Evolutionary conservation across 2,888 invertebrate species (phyloP), one percentile per base, ranked within the genome.

Genomic region (Theodoxus fluviatilis): DNA sequence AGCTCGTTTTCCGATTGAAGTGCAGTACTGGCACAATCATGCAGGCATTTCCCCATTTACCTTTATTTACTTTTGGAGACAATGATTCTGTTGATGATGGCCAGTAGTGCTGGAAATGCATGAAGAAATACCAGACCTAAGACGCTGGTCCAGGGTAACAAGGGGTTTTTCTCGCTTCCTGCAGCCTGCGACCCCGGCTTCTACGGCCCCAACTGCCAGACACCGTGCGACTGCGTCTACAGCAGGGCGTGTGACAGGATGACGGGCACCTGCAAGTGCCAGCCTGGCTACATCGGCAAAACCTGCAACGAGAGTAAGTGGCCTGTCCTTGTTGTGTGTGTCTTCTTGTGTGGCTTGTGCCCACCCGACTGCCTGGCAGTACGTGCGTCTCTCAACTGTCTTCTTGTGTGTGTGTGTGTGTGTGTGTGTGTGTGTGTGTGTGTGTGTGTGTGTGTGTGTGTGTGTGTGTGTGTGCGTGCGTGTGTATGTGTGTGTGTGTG

Each of bases 211-310:
- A 83, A 84, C 75, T 89, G 89, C 76, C 82, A 82, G 31, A 70
- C 80, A 31, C 73, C 75, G 1, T 89, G 89, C 70, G 74, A 77
- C 64, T 83, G 83, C 74, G 73, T 74, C 18, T 71, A 83, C 61
- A 76, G 78, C 59, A 72, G 73, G 28, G 71, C 76, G 15, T 81
- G 82, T 75, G 78, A 82, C 72, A 68, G 77, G 22, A 69, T 77
- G 37, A 94, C 93, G 69, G 98, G 98, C 6, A 90, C 90, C 77
- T 98, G 98, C 86, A 77, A 79, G 3, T 89, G 89, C 78, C 84
- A 86, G 3, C 82, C 87, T 1, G 89, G 89, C 0, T 89, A 83
- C 74, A 81, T 79, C n/a, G 89, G 89, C 43, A 81, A 81, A 4
- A 76, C 76, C 31, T 88, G 88, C 73, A 83, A 86, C 68, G 75